Evolutionary conservation across 2,113 vertebrate species (phyloP).

Genomic region (Pluvialis apricaria): DNA sequence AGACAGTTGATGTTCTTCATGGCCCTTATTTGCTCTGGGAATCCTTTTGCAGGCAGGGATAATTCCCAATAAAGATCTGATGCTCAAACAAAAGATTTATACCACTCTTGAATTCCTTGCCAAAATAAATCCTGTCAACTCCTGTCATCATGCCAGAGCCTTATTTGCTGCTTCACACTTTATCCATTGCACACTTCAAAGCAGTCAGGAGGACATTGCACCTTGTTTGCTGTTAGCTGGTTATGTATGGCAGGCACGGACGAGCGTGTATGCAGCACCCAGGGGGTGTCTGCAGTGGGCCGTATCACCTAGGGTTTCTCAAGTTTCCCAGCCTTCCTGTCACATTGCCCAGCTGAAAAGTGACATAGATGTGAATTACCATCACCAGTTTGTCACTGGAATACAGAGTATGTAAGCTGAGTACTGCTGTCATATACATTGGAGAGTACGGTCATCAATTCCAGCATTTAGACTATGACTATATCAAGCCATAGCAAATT

Average conservation of each 20-base stretch:
- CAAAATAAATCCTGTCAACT: background rate
- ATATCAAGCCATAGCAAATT: background rate
- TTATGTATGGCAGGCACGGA: background rate
- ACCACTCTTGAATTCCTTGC: background rate
- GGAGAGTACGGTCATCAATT: background rate
- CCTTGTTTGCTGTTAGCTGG: background rate
- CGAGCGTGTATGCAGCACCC: background rate
- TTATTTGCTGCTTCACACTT: background rate
- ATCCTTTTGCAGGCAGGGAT: background rate
- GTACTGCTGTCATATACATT: background rate
- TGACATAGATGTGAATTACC: background rate
- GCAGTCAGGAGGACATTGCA: background rate
- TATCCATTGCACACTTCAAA: background rate
- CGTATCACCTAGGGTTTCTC: background rate
- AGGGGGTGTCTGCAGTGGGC: background rate
- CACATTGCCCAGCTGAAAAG: background rate
- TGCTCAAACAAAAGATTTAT: background rate
- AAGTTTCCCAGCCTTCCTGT: background rate
- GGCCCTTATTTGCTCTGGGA: background rate
- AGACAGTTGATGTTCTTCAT: background rate
- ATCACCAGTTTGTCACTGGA: background rate
- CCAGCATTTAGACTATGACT: background rate
- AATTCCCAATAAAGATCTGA: background rate
- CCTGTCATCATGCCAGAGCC: background rate
- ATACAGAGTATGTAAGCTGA: background rate